Evolutionary conservation across 2,113 vertebrate genomes (phyloP).

Genomic region (Eclectus roratus): DNA sequence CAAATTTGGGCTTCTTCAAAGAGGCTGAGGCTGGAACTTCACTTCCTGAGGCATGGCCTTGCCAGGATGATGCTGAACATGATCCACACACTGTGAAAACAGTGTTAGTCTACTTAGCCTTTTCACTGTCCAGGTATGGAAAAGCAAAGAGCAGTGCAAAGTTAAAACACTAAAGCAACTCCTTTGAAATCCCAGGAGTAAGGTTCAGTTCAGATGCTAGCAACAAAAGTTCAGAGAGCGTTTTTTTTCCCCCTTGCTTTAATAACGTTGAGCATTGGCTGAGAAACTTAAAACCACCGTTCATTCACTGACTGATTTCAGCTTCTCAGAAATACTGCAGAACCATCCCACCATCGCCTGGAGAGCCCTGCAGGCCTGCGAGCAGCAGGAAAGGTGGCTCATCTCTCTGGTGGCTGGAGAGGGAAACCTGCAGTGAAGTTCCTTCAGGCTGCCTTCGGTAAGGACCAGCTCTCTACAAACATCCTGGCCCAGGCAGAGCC

Average conservation of each 20-base stretch:
- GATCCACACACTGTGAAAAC: background rate
- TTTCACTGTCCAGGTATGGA: background rate
- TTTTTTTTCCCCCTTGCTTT: background rate
- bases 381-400: background rate
- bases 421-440: rapidly evolving
- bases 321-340: background rate
- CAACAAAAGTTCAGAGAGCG: background rate
- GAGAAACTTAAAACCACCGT: background rate
- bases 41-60: background rate
- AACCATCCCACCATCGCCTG: background rate
- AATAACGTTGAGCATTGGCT: background rate
- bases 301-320: background rate
- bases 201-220: background rate
- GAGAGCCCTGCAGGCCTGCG: background rate
- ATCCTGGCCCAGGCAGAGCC: background rate
- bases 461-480: background rate
- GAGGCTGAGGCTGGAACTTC: background rate
- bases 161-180: constrained; percentile 11
- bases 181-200: constrained; percentile 20
- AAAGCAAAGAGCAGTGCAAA: constrained; percentile 1
- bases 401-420: background rate
- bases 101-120: background rate
- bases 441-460: background rate
- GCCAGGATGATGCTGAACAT: background rate
- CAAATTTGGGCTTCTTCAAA: background rate